These are phyloP conservation scores for Thunnus maccoyii DNA, from an alignment of 2,113 vertebrate genomes.

Conservation along the genomic window DNA sequence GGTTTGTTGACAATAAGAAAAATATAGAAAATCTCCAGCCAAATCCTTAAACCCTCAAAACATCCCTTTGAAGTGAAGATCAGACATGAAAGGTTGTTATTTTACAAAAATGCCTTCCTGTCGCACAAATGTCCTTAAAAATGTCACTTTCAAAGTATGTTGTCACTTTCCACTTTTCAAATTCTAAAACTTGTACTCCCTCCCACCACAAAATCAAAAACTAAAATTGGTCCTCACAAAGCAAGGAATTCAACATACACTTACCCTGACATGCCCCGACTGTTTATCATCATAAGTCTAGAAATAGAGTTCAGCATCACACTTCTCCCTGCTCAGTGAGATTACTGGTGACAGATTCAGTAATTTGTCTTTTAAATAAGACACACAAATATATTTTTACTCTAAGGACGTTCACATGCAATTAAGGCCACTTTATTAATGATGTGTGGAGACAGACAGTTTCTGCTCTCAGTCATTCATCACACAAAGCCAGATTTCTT, in stretches of 20 bases:
- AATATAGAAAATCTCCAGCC: too few relatives aligned
- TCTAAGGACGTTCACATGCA: constrained; percentile 54
- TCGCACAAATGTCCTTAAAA: too few relatives aligned
- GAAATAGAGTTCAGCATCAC: background rate
- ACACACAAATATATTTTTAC: constrained; percentile 49
- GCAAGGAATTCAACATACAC: background rate
- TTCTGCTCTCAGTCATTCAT: constrained; percentile 30
- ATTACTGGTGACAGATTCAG: constrained; percentile 48
- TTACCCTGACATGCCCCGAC: background rate
- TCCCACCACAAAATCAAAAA: too few relatives aligned
- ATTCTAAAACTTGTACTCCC: too few relatives aligned
- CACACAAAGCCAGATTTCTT: background rate
- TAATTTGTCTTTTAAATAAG: constrained; percentile 61
- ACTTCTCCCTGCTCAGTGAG: constrained; percentile 4
- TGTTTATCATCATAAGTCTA: background rate
- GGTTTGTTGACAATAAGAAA: too few relatives aligned
- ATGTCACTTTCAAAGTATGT: background rate
- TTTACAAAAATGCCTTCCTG: too few relatives aligned
- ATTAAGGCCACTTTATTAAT: constrained; percentile 59
- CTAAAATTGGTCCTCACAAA: background rate
- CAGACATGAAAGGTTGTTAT: too few relatives aligned
- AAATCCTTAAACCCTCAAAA: too few relatives aligned
- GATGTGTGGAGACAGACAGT: constrained; percentile 17
- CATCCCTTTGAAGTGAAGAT: too few relatives aligned
- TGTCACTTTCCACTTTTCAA: too few relatives aligned